Evolutionary conservation across 2,888 invertebrate genomes (phyloP), one percentile per base, ranked within the genome.

Genomic region (Caenorhabditis parvicauda): DNA sequence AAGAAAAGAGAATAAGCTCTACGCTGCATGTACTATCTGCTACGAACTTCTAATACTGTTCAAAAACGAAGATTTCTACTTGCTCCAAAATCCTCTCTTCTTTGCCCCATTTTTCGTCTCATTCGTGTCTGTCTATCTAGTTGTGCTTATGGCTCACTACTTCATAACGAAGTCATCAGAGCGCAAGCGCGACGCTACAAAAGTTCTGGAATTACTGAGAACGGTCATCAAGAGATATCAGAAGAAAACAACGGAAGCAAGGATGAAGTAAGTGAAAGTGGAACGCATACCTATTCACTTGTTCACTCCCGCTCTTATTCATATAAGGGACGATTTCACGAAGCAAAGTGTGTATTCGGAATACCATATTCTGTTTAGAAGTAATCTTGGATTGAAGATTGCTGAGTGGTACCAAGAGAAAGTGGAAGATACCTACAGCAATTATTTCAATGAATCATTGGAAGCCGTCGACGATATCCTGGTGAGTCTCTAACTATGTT

Each of bases 141-240:
- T 41, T 19, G 41, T 41, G 17, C 41, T 41, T 19, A 19, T 14
- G 41, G 41, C 41, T 41, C 41, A 41, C 17, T 41, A 41, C 41
- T 19, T 41, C 41, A 41, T 41, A 41, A 41, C 41, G 41, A 41
- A 19, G 41, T 41, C 41, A 14, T 41, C 41, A 41, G 14, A 41
- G 41, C 41, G 41, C 7, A 41, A 41, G 41, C 9, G 14, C 17
- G 41, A 41, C 21, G 41, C 41, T 41, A 17, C 41, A 41, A n/a
- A n/a, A n/a, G n/a, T n/a, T n/a, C n/a, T n/a, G n/a, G n/a, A n/a
- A n/a, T n/a, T n/a, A n/a, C n/a, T n/a, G n/a, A n/a, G n/a, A n/a
- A n/a, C n/a, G n/a, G n/a, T n/a, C n/a, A n/a, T n/a, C n/a, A n/a
- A n/a, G n/a, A n/a, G n/a, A n/a, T n/a, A n/a, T n/a, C n/a, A n/a